Conservation (phyloP, 2,888 invertebrate genomes). For the Cyrtodaria siliqua region DNA sequence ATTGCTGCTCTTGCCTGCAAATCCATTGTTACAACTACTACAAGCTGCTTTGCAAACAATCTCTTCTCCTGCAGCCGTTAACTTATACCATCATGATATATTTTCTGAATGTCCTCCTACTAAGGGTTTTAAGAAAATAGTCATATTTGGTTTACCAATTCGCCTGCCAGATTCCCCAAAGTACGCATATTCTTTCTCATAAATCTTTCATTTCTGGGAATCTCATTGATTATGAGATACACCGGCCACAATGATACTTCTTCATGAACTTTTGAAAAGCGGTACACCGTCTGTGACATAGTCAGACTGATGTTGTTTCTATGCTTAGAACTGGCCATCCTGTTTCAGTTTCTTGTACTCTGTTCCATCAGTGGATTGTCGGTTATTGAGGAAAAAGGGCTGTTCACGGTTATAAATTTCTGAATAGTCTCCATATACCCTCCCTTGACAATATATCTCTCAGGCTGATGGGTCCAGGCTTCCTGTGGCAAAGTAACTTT, state of each 20-base stretch:
- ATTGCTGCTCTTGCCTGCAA: constrained; percentile 55
- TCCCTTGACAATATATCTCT: constrained; percentile 24
- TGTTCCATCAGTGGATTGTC: constrained; percentile 33
- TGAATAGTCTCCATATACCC: constrained; percentile 23
- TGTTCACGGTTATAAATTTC: neutral
- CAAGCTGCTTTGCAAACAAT: constrained; percentile 31
- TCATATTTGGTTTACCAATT: constrained; percentile 55
- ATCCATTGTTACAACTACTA: constrained; percentile 53
- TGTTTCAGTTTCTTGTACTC: constrained; percentile 35
- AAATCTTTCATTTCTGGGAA: constrained; percentile 41
- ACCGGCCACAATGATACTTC: constrained; percentile 50
- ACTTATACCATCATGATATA: constrained; percentile 25
- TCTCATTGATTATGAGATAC: constrained; percentile 47
- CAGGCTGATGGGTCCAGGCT: constrained; percentile 26
- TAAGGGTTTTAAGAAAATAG: constrained; percentile 47
- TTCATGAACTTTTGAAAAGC: constrained; percentile 54
- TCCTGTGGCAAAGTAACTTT: constrained; percentile 24
- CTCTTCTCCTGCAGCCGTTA: constrained; percentile 4
- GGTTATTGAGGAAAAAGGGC: constrained; percentile 13
- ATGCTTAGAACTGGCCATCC: constrained; percentile 30
- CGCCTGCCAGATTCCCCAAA: constrained; percentile 48
- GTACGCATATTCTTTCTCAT: constrained; percentile 39
- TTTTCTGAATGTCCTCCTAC: constrained; percentile 30
- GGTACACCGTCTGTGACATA: constrained; percentile 50
- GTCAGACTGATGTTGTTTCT: constrained; percentile 20